Base-by-base conservation (phyloP, 2,888 invertebrate genomes). In the Marasmarcha lunaedactyla region DNA sequence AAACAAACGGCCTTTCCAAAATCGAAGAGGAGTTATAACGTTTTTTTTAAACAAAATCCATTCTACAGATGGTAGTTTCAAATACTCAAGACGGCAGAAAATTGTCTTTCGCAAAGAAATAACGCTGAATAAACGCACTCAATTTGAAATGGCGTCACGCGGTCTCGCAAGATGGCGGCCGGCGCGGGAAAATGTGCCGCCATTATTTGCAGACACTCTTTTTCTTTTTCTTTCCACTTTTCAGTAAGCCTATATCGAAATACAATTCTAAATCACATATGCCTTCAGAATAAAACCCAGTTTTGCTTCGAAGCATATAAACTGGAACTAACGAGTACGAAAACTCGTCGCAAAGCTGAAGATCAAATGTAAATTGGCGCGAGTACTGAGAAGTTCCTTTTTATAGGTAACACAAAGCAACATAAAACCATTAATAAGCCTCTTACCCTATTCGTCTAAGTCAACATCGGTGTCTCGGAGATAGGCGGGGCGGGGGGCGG, bases 361-460 rank as follows among this genome's bases (percentile, higher is more conserved):
- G 39, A 10, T 33, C 39, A 42, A 46, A 46, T 42, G 42, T 30
- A 43, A 50, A 44, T 42, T 45, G 41, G 25, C 6, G 25, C 25
- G 46, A 46, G 46, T 48, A 48, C 50, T 20, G 20, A 20, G 20
- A 3, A 20, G 20, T 20, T 20, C 20, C 7, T 20, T 57, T 57
- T 59, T 61, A 57, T 59, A 63, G 60, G 61, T 63, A 67, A 62
- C 58, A 56, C 54, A 59, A 61, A 68, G 72, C 67, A 74, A 77
- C 71, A 77, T 74, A 77, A 81, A 77, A 76, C 78, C 81, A 81
- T 81, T 83, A 81, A 77, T 83, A 81, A 81, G 77, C 78, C 78
- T 79, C 78, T 81, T 83, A 79, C 81, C 74, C 81, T 76, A 81
- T 81, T 73, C 81, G 76, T 83, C 81, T 79, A 73, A 81, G 81